phyloP scores from a whole-genome alignment of 2,113 vertebrate genomes.

The Ceratotherium simum region DNA sequence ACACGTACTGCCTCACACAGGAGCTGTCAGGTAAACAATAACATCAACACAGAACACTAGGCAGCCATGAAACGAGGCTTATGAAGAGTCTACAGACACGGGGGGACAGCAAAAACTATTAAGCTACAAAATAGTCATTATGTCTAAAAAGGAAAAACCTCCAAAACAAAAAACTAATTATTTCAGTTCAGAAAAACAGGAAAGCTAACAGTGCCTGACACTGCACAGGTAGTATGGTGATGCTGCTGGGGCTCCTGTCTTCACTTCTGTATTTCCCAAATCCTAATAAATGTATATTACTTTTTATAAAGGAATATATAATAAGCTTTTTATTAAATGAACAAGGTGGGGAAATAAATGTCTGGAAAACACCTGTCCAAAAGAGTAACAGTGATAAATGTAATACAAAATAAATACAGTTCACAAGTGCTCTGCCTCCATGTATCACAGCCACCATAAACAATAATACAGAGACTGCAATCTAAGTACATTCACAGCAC shows the following conservation, averaged over 20 bases:
- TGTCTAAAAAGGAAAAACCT: background rate
- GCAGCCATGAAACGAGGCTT: background rate
- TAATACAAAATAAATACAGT: background rate
- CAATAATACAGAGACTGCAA: too few relatives aligned
- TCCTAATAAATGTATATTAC: background rate
- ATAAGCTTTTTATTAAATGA: background rate
- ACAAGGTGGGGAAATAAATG: background rate
- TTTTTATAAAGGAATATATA: background rate
- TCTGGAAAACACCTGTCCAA: background rate
- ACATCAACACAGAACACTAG: background rate
- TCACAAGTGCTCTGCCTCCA: background rate
- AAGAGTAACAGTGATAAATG: background rate
- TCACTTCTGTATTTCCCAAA: background rate
- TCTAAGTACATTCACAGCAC: background rate
- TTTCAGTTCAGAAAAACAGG: background rate
- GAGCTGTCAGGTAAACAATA: background rate
- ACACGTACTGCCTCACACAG: background rate
- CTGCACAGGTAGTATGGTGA: background rate
- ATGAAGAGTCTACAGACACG: background rate
- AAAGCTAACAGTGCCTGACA: background rate
- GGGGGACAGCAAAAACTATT: background rate
- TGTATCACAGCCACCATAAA: background rate
- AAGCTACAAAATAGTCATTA: background rate
- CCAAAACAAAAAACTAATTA: background rate
- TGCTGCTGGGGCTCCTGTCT: background rate